phyloP scores from a whole-genome alignment of 2,113 vertebrate species.

The Loxodonta africana region DNA sequence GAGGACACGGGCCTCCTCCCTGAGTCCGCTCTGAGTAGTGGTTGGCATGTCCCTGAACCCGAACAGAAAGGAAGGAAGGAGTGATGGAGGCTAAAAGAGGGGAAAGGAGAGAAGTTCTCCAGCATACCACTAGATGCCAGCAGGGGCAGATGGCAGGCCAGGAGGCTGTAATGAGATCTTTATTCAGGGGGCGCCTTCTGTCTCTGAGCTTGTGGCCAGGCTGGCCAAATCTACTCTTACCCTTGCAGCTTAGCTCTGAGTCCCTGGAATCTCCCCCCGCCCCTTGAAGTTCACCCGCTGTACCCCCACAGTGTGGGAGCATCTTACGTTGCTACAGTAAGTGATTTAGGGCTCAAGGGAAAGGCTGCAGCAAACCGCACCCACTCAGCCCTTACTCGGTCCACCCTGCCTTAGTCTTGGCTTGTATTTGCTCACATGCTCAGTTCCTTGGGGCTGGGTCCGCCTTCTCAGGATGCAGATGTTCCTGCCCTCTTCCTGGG shows the following conservation, averaged over 20 bases:
- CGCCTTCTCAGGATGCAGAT: not conserved
- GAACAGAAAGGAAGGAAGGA: not conserved
- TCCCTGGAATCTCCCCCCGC: not conserved
- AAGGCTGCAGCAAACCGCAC: not conserved
- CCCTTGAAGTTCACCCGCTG: not conserved
- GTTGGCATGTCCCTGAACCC: not conserved
- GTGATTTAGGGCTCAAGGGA: not conserved
- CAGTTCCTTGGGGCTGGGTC: not conserved
- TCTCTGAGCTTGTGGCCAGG: not conserved
- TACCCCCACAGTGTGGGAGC: not conserved
- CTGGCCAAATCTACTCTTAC: not conserved
- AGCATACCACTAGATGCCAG: constrained; percentile 57
- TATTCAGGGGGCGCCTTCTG: not conserved
- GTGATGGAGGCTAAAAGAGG: not conserved
- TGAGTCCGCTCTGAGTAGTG: not conserved
- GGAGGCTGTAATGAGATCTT: not conserved
- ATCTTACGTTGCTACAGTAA: not conserved
- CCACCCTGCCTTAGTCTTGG: not conserved
- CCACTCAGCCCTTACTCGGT: not conserved
- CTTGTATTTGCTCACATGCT: not conserved
- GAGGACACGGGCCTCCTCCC: not conserved
- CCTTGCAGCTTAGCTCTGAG: not conserved
- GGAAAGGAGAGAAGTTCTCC: constrained; percentile 44
- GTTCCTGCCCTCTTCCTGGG: no score
- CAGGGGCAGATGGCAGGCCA: not conserved